phyloP scores from a whole-genome alignment of 1,140 invertebrate species.

The Polyergus mexicanus region DNA sequence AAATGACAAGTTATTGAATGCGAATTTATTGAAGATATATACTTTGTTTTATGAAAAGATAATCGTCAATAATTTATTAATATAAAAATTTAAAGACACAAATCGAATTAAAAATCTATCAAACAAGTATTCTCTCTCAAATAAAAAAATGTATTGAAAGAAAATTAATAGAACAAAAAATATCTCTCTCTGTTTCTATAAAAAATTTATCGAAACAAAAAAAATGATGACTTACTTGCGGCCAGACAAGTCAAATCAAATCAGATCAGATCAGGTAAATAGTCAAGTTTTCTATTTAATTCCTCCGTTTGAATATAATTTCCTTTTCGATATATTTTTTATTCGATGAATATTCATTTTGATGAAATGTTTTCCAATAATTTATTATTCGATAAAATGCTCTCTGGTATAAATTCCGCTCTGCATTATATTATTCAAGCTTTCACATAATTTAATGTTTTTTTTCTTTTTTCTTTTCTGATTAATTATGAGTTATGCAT shows the following conservation, averaged over 20 bases:
- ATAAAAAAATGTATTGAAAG: slow-evolving; percentile 1
- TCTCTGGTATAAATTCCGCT: neutral
- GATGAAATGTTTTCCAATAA: slow-evolving; percentile 20
- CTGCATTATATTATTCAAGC: slow-evolving; percentile 8
- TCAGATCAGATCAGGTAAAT: slow-evolving; percentile 3
- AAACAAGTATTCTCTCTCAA: neutral
- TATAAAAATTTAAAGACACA: slow-evolving; percentile 8
- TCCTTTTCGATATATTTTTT: neutral
- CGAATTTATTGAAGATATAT: slow-evolving; percentile 25
- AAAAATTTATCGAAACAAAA: slow-evolving; percentile 8
- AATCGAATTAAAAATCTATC: neutral
- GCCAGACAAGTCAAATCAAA: slow-evolving; percentile 8
- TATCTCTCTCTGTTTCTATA: neutral
- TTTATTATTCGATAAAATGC: slow-evolving; percentile 22
- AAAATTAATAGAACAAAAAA: neutral
- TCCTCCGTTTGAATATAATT: neutral
- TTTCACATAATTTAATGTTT: slow-evolving; percentile 6
- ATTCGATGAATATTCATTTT: slow-evolving; percentile 33
- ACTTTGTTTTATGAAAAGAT: neutral
- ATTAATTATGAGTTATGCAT: slow-evolving; percentile 18
- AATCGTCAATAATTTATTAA: slow-evolving; percentile 9
- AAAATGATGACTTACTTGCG: slow-evolving; percentile 5
- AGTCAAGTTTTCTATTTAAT: slow-evolving; percentile 6
- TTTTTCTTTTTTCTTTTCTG: neutral
- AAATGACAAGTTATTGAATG: slow-evolving; percentile 4